These are phyloP conservation scores for Phallusia fumigata DNA, from an alignment of 23 tunicate genomes.

Conservation along the genomic window DNA sequence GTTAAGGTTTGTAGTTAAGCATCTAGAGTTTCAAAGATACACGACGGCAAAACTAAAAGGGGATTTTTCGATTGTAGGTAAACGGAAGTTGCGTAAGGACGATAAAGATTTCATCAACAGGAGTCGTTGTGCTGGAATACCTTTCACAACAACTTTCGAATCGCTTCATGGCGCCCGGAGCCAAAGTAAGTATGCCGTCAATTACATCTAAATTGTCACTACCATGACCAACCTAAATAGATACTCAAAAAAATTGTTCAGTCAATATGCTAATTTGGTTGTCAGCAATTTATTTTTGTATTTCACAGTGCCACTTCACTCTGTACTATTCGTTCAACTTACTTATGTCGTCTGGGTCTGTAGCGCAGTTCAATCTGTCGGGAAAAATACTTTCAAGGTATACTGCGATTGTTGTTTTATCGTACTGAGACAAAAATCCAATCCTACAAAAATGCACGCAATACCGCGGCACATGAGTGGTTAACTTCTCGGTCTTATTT, in stretches of 20 bases:
- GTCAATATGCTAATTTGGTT: not conserved
- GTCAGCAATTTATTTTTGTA: not conserved
- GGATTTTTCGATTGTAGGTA: not conserved
- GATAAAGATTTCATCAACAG: not conserved
- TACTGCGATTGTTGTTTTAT: too few species aligned
- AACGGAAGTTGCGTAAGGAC: not conserved
- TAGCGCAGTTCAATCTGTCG: not conserved
- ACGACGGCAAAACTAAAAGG: not conserved
- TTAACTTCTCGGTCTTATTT: too few species aligned
- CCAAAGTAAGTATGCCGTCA: not conserved
- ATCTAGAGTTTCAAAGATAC: not conserved
- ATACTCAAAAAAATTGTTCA: not conserved
- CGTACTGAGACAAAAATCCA: too few species aligned
- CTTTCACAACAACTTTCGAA: not conserved
- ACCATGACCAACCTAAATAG: not conserved
- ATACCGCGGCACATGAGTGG: too few species aligned
- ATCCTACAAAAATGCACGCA: too few species aligned
- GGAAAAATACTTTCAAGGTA: not conserved
- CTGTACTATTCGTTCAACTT: not conserved
- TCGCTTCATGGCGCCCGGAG: not conserved
- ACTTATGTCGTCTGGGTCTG: not conserved
- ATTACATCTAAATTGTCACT: not conserved
- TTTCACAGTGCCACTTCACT: not conserved
- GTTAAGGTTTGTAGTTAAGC: not conserved
- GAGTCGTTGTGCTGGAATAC: not conserved